A percentile compares a stretch with the other conserved stretches of the same genome.
phyloP scores from a whole-genome alignment of 1,140 invertebrate species.

The Drosophila navojoa region DNA sequence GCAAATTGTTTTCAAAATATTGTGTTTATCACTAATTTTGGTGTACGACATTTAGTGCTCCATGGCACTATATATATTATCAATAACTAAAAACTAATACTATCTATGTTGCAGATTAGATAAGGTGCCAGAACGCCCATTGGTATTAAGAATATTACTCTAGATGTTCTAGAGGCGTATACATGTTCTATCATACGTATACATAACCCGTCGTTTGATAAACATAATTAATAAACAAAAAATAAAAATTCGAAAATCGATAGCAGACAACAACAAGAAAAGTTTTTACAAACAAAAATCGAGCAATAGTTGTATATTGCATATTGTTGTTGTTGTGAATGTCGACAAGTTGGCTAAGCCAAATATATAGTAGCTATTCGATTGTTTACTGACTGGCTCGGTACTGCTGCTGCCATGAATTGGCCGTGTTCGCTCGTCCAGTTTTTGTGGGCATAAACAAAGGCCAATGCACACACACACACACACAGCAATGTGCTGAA shows the following conservation, averaged over 20 bases:
- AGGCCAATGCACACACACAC: slow-evolving; percentile 19
- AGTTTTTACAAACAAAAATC: background rate
- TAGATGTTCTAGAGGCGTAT: slow-evolving; percentile 30
- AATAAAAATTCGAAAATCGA: slow-evolving; percentile 28
- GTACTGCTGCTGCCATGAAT: background rate
- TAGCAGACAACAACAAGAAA: slow-evolving; percentile 6
- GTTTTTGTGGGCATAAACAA: slow-evolving; percentile 50
- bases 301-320: background rate
- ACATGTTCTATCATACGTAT: slow-evolving; percentile 41
- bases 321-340: slow-evolving; percentile 1
- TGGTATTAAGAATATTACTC: background rate
- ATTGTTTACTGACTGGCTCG: slow-evolving; percentile 12
- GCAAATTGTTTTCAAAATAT: too few relatives aligned
- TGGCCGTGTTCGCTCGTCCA: slow-evolving; percentile 6
- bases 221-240: slow-evolving; percentile 36
- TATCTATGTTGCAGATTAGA: too few relatives aligned
- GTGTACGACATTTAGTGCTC: too few relatives aligned
- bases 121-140: too few relatives aligned
- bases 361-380: slow-evolving; percentile 31
- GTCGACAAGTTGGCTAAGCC: background rate
- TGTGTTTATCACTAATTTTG: too few relatives aligned
- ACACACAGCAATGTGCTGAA: slow-evolving; percentile 40
- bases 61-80: too few relatives aligned
- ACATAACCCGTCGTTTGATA: slow-evolving; percentile 18
- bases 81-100: too few relatives aligned